Conservation (phyloP, 64 coral and sea anemone species). For the Montipora efflorescens region DNA sequence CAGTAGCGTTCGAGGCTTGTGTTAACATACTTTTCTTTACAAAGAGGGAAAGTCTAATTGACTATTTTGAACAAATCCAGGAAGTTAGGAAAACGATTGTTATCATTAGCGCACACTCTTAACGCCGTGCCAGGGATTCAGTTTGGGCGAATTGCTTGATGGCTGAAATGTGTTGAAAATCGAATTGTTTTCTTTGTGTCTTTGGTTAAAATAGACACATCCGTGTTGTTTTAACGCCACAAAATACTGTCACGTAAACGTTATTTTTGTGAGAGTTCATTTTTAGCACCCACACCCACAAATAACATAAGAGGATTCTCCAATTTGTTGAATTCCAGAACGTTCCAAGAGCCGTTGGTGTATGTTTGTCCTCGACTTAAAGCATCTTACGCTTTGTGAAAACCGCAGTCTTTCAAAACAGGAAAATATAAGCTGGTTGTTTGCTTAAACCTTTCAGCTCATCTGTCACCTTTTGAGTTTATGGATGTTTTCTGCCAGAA, state of each 20-base stretch:
- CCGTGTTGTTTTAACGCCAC: neutral
- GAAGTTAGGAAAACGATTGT: too few relatives aligned
- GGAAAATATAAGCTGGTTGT: neutral
- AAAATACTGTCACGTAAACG: neutral
- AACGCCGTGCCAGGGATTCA: neutral
- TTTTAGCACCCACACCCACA: neutral
- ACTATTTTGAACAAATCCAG: too few relatives aligned
- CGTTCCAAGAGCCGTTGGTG: neutral
- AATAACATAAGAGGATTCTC: constrained; percentile 3
- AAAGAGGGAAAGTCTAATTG: too few relatives aligned
- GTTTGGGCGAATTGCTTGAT: neutral
- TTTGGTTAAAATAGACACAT: neutral
- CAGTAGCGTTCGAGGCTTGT: too few relatives aligned
- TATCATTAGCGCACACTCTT: too few relatives aligned
- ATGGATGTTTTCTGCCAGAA: neutral
- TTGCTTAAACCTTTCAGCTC: neutral
- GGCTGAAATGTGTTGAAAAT: too few relatives aligned
- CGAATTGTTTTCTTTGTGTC: neutral
- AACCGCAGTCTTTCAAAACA: neutral
- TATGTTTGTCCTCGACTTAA: neutral
- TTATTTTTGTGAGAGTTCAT: neutral
- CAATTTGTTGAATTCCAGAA: neutral
- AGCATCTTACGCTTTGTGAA: neutral
- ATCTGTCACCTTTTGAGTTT: neutral
- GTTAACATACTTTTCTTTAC: too few relatives aligned